Percentiles rank a stretch among this genome's conserved stretches.
Evolutionary conservation across 2,888 invertebrate genomes (phyloP).

Genomic region (Chrysotoxum bicinctum): DNA sequence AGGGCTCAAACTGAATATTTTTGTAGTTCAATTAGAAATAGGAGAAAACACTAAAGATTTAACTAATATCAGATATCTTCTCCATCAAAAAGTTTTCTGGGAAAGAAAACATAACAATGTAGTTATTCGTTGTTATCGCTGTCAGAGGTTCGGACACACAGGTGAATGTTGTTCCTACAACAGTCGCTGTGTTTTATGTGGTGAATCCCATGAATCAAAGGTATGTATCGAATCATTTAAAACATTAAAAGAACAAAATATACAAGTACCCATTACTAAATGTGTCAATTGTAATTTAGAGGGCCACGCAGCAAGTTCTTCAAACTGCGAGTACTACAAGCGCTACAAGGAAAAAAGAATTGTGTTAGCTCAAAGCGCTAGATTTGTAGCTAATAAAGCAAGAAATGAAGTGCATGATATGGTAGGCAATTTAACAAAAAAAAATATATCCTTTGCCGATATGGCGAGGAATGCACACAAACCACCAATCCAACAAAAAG

Average conservation of each 20-base stretch:
- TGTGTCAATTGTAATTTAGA: not conserved
- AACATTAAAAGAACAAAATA: not conserved
- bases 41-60: constrained; percentile 20
- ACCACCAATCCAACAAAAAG: not conserved
- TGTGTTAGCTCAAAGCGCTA: not conserved
- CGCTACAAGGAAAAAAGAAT: constrained; percentile 7
- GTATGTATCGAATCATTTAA: not conserved
- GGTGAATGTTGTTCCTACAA: no score
- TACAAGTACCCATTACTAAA: no score
- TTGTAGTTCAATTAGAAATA: constrained; percentile 5
- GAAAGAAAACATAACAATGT: no score
- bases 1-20: not conserved
- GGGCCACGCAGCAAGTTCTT: constrained; percentile 1
- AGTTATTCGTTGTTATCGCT: no score
- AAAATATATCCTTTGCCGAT: not conserved
- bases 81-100: not conserved
- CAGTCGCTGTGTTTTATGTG: constrained; percentile 6
- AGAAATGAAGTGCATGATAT: not conserved
- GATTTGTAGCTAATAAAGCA: not conserved
- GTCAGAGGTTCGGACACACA: no score
- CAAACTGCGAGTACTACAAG: not conserved
- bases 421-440: not conserved
- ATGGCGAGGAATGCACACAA: not conserved
- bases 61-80: not conserved
- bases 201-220: not conserved